Base-by-base conservation (phyloP, 2,888 invertebrate genomes). In the Strigamia crassipes region DNA sequence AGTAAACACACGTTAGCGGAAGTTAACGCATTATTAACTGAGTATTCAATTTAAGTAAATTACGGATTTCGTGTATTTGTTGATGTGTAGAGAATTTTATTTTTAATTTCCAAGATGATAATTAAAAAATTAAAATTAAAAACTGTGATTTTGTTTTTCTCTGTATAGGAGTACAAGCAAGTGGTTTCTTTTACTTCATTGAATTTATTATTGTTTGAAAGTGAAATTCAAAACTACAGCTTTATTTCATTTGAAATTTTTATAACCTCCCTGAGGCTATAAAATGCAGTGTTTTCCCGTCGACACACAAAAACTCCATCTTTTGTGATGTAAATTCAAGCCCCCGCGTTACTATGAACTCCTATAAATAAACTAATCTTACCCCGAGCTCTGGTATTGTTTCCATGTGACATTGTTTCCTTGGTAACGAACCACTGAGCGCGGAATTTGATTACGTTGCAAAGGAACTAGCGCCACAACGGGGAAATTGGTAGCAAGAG, bases 341-440 rank as follows among this genome's bases (percentile, higher is more conserved):
- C 38, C 6, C 38, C 38, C 38, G 10, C 38, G 38, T 56, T 56
- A 56, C 56, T 18, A 18, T 1, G 18, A 8, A 56, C 18, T 56
- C 6, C 15, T 38, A 27, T 27, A 13, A 66, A 66, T 23, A 6
- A 23, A 18, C 21, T 23, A 46, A 9, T 12, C 61, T 66, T 66
- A 66, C 61, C 61, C 61, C 23, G 21, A 73, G 13, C 27, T 15
- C 31, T 13, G 0, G 2, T 27, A 31, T 73, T 23, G 27, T 15
- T 27, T 31, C 13, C 31, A 73, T 31, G 73, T 73, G 73, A 12
- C 73, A 31, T 27, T 27, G 73, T 73, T 73, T 73, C 73, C 73
- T 73, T 31, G 73, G 73, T 31, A 27, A 73, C 73, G 1, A 31
- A 73, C 12, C 6, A 31, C 15, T 15, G 12, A 18, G 21, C 21